Conservation (phyloP, 2,888 invertebrate genomes). For the Bimastos eiseni region DNA sequence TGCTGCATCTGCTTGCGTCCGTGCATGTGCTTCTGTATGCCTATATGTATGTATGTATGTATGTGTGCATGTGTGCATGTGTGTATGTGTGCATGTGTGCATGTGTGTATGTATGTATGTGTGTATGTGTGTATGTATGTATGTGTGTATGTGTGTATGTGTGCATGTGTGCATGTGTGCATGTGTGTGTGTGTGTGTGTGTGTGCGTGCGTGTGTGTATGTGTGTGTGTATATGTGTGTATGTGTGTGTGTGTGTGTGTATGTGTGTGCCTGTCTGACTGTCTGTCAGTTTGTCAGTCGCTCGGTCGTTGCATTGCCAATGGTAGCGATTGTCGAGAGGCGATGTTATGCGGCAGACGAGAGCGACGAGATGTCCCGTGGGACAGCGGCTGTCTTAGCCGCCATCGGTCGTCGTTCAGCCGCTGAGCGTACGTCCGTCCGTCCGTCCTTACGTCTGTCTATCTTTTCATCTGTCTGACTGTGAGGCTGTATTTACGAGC, state of each 20-base stretch:
- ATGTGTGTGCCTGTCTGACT: neutral
- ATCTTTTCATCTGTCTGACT: neutral
- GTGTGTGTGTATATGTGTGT: neutral
- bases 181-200: neutral
- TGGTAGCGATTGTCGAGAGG: conserved; percentile 1
- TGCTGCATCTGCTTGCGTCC: too few species aligned
- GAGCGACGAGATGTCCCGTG: neutral
- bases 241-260: neutral
- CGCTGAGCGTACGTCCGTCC: neutral
- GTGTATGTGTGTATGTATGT: neutral
- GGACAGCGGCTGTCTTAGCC: neutral
- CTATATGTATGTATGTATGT: too few species aligned
- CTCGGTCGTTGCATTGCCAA: neutral
- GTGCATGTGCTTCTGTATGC: too few species aligned
- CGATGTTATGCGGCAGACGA: neutral
- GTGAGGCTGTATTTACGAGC: neutral
- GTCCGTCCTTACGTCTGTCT: neutral
- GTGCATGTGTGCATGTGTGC: neutral
- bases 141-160: neutral
- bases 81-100: too few species aligned
- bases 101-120: too few species aligned
- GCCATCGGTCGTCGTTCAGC: neutral
- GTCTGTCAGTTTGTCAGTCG: neutral
- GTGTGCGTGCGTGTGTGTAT: neutral
- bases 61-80: too few species aligned